Evolutionary conservation across 2,888 invertebrate genomes (phyloP).

Genomic region (Oligia fasciuncula): DNA sequence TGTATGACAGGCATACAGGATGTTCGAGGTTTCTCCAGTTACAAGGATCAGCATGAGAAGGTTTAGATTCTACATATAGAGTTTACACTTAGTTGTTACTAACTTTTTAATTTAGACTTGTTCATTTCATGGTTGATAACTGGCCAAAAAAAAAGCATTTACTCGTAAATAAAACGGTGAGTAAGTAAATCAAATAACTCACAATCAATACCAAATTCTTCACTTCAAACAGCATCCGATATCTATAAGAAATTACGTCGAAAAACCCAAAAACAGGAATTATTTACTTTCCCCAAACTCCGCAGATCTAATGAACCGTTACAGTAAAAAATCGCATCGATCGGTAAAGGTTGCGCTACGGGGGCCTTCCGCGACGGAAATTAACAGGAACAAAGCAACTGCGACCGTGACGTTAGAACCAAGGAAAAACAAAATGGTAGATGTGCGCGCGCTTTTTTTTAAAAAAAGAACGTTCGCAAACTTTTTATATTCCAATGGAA

Average conservation of each 20-base stretch:
- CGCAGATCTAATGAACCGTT: conserved; percentile 41
- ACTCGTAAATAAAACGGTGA: neutral
- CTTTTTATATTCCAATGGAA: neutral
- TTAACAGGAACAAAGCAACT: conserved; percentile 58
- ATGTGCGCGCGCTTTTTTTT: neutral
- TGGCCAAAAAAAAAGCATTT: neutral
- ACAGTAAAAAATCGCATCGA: conserved; percentile 46
- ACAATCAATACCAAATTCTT: conserved; percentile 11
- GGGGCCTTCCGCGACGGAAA: conserved; percentile 58
- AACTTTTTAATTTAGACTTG: neutral
- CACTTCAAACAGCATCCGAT: conserved; percentile 9
- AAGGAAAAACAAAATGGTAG: conserved; percentile 32
- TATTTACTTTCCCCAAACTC: conserved; percentile 38
- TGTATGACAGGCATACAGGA: no score
- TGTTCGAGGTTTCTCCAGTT: no score
- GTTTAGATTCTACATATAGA: no score
- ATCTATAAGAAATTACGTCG: conserved; percentile 23
- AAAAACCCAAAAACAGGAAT: conserved; percentile 36
- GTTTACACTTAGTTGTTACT: no score
- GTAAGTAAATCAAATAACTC: conserved; percentile 2
- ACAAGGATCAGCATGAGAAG: no score
- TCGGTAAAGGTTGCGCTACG: conserved; percentile 45
- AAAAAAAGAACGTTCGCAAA: conserved; percentile 1
- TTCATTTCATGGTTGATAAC: neutral
- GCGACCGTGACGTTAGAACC: conserved; percentile 34